Base-by-base conservation (phyloP, 2,888 invertebrate genomes). In the Drosophila vallismaia region DNA sequence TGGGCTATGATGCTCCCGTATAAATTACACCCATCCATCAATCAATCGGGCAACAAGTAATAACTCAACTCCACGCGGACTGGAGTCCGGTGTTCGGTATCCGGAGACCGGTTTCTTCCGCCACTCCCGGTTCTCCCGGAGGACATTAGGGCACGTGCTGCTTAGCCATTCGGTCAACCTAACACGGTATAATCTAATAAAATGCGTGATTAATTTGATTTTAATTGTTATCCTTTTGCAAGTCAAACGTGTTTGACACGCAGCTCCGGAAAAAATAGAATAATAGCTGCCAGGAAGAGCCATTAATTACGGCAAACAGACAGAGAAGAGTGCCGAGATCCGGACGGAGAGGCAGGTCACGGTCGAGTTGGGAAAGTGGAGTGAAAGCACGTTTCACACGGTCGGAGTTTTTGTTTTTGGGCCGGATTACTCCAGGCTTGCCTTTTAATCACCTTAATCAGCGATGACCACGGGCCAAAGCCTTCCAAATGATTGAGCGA, bases 191-290 rank as follows among this genome's bases (percentile, higher is more conserved):
- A 83, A 80, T 83, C 84, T 77, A 86, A 83, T 86, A 79, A 83
- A 84, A 86, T 81, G 86, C 83, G 84, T 86, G 84, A 86, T 84
- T 84, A 86, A 84, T 84, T 84, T 74, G 81, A 84, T 84, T 86
- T 86, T 86, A 84, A 84, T 84, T 84, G 84, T 81, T 81, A 76
- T 86, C 86, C 83, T 73, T 82, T 85, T 67, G 71, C 74, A 64
- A 82, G 74, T 68, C 68, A 71, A 79, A 79, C 83, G 78, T 79
- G 83, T 79, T 76, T 70, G 76, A 46, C 63, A 63, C 63, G 64
- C 69, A 72, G 51, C 45, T 49, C 58, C 68, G 64, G 58, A 56
- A 63, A 75, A 76, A 71, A 66, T 82, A 67, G 68, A 75, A 79
- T 81, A 79, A 85, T 77, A 82, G 82, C 85, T 56, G 66, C 71